Conservation (phyloP, 2,113 vertebrate species). For the Anolis sagrei region DNA sequence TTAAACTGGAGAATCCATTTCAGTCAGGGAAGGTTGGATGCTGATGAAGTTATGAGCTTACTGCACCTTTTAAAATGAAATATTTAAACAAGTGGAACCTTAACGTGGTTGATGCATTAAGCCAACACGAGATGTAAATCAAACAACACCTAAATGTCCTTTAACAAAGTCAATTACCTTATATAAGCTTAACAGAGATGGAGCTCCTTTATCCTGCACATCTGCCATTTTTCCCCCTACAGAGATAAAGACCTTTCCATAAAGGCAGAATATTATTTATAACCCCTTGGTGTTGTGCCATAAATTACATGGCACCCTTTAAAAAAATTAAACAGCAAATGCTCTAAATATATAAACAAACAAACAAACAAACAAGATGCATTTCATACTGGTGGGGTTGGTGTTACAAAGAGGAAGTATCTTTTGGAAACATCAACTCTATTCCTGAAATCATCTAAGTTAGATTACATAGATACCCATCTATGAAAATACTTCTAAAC, state of each 20-base stretch:
- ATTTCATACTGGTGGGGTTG: conserved; percentile 59
- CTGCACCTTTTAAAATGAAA: conserved; percentile 72
- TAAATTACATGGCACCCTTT: conserved; percentile 57
- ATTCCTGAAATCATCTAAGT: conserved; percentile 80
- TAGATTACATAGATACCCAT: conserved; percentile 84
- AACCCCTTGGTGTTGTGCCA: conserved; percentile 54
- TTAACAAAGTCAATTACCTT: conserved; percentile 77
- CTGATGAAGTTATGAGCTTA: conserved; percentile 61
- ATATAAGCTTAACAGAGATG: conserved; percentile 53
- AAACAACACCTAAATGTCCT: conserved; percentile 70
- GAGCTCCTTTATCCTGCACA: conserved; percentile 51
- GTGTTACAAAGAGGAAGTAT: conserved; percentile 42
- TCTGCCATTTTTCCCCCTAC: conserved; percentile 32
- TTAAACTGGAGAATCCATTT: conserved; percentile 53
- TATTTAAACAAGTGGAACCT: conserved; percentile 72
- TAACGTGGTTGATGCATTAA: conserved; percentile 61
- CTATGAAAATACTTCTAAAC: conserved; percentile 82
- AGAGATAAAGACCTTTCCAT: conserved; percentile 56
- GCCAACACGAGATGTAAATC: conserved; percentile 69
- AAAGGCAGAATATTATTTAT: conserved; percentile 60
- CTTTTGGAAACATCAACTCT: conserved; percentile 60
- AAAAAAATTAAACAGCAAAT: conserved; percentile 61
- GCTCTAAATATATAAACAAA: conserved; percentile 20
- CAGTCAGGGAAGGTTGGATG: conserved; percentile 59
- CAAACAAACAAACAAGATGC: conserved; percentile 53